These are phyloP conservation scores for Parapristionchus giblindavisi DNA, from an alignment of 2,888 invertebrate species.

Conservation along the genomic window DNA sequence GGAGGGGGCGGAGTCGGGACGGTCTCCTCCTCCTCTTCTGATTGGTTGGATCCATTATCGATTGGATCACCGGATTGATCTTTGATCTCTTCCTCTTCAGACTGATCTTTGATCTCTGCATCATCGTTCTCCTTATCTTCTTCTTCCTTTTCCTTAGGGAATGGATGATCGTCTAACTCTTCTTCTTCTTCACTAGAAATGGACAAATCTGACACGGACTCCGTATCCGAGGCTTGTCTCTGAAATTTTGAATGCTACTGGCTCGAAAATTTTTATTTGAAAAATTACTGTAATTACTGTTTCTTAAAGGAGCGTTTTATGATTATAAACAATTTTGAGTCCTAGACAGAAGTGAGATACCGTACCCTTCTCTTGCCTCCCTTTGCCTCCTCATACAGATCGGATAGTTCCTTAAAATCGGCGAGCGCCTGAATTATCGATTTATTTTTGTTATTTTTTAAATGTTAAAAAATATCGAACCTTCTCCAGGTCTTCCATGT, in stretches of 20 bases:
- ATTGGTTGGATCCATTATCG: too few species aligned
- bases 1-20: neutral
- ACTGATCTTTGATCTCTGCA: slow-evolving; percentile 33
- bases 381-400: slow-evolving; percentile 39
- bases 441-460: neutral
- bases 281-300: too few species aligned
- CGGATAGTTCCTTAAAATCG: slow-evolving; percentile 53
- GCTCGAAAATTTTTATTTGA: too few species aligned
- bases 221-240: neutral
- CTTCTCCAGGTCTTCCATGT: slow-evolving; percentile 54
- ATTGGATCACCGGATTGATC: too few species aligned
- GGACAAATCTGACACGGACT: neutral
- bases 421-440: slow-evolving; percentile 45
- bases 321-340: too few species aligned
- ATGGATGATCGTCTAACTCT: slow-evolving; percentile 18
- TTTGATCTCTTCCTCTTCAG: slow-evolving; percentile 25
- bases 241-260: too few species aligned
- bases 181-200: neutral
- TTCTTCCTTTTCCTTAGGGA: slow-evolving; percentile 23
- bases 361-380: slow-evolving; percentile 30
- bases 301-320: too few species aligned
- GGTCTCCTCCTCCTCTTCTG: too few species aligned
- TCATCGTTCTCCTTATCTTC: slow-evolving; percentile 28
- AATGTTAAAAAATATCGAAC: neutral
- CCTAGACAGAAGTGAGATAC: too few species aligned